Base-by-base conservation (phyloP, 2,888 invertebrate genomes). In the Nezara viridula region DNA sequence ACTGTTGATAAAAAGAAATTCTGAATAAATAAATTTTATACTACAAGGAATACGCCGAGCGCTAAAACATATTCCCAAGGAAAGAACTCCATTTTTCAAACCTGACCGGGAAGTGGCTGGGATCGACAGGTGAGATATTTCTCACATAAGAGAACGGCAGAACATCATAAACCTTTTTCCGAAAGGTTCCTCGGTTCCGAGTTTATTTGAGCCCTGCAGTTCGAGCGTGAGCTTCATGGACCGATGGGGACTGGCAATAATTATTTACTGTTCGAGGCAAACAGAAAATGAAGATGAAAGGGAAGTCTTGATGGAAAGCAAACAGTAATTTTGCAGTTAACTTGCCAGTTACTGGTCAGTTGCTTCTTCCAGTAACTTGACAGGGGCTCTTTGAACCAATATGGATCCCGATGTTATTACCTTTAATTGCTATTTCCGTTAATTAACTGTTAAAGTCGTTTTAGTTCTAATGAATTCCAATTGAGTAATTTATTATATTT, bases 201-300 rank as follows among this genome's bases (percentile, higher is more conserved):
- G 77, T 37, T 77, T 40, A 77, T 40, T 60, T 27, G 60, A 60
- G 66, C 32, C 37, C 37, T 19, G 32, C 66, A 60, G n/a, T 27
- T 19, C 19, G 50, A 16, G 19, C 16, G 24, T 32, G 32, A 3
- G n/a, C n/a, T 5, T 21, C 7, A n/a, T 16, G 40, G 9, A 21
- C 44, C 81, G 3, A 44, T 40, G 44, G 44, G 12, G 24, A 24
- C 16, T 3, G 12, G 6, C 24, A 40, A 24, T 86, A 60, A 60
- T 86, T 60, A 60, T 86, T 86, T 86, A 60, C 44, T 5, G 60
- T 10, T 40, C 50, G 44, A 86, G 86, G 24, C 55, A 55, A 55
- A 86, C 86, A 86, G 40, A 32, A 40, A 55, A 60, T 40, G 60
- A 60, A 60, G 86, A 86, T 86, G 86, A 86, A 86, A 86, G 86